phyloP scores from a whole-genome alignment of 2,888 invertebrate species.

The Apodemia zela region DNA sequence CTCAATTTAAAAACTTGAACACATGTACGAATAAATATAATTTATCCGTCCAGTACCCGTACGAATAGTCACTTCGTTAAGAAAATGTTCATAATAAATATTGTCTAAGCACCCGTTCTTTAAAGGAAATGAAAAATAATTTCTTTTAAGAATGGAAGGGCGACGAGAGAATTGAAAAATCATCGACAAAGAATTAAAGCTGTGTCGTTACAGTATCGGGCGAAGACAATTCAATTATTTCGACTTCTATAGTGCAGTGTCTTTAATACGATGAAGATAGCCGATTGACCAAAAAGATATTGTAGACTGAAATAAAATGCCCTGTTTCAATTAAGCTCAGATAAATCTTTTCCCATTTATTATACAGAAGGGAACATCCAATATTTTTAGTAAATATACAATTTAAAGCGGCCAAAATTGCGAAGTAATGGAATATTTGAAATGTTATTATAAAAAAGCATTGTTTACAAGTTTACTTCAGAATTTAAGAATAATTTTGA shows the following conservation, averaged over 20 bases:
- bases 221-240: constrained; percentile 30
- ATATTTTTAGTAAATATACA: too few species aligned
- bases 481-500: too few species aligned
- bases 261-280: constrained; percentile 22
- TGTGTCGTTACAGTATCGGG: constrained; percentile 16
- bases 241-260: constrained; percentile 22
- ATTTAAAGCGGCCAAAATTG: too few species aligned
- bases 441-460: too few species aligned
- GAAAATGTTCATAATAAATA: too few species aligned
- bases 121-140: constrained; percentile 18
- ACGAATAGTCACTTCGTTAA: too few species aligned
- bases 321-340: constrained; percentile 27
- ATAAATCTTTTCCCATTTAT: not conserved
- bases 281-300: constrained; percentile 19
- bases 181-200: constrained; percentile 19
- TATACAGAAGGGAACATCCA: not conserved
- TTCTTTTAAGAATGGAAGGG: constrained; percentile 20
- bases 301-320: constrained; percentile 39
- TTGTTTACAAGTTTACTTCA: too few species aligned
- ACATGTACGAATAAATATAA: too few species aligned
- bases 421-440: too few species aligned
- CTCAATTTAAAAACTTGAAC: too few species aligned
- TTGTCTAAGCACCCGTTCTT: too few species aligned
- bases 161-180: constrained; percentile 23
- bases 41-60: too few species aligned